Percentiles rank a stretch among this genome's conserved stretches.
Evolutionary conservation across 1,140 invertebrate species (phyloP).

Genomic region (Diprion similis): DNA sequence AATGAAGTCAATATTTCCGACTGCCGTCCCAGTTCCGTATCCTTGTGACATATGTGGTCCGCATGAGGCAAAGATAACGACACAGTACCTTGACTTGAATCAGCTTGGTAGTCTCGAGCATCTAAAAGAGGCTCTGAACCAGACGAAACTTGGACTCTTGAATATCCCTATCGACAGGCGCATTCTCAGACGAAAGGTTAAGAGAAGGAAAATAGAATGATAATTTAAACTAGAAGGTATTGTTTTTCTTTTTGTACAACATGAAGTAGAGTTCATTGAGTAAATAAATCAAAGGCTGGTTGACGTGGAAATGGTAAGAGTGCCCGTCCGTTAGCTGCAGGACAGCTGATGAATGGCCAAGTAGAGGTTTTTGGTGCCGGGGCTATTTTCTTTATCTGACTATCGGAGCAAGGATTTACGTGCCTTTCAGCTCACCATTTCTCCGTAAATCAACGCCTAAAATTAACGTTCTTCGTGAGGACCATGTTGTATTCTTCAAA

Average conservation of each 20-base stretch:
- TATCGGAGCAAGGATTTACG: neutral
- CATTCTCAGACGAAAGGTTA: slow-evolving; percentile 27
- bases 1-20: slow-evolving; percentile 64
- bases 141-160: slow-evolving; percentile 43
- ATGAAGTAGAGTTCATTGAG: neutral
- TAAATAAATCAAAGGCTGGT: neutral
- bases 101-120: slow-evolving; percentile 42
- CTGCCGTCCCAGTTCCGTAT: slow-evolving; percentile 60
- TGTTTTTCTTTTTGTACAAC: neutral
- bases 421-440: neutral
- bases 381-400: neutral
- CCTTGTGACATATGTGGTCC: slow-evolving; percentile 41
- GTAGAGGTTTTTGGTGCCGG: slow-evolving; percentile 4
- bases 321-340: slow-evolving; percentile 38
- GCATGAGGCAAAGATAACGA: slow-evolving; percentile 24
- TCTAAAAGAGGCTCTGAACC: slow-evolving; percentile 35
- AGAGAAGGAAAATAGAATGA: slow-evolving; percentile 30
- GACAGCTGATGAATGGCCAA: slow-evolving; percentile 40
- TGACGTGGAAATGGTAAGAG: slow-evolving; percentile 10
- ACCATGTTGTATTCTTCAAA: slow-evolving; percentile 6
- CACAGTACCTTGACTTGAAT: slow-evolving; percentile 33
- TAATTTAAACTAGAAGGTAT: neutral
- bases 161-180: slow-evolving; percentile 38
- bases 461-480: neutral
- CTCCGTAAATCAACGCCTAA: neutral